Percentiles rank a stretch among this genome's conserved stretches.
phyloP scores from a whole-genome alignment of 2,797 vertebrate species.

The Tokudaia muenninki region DNA sequence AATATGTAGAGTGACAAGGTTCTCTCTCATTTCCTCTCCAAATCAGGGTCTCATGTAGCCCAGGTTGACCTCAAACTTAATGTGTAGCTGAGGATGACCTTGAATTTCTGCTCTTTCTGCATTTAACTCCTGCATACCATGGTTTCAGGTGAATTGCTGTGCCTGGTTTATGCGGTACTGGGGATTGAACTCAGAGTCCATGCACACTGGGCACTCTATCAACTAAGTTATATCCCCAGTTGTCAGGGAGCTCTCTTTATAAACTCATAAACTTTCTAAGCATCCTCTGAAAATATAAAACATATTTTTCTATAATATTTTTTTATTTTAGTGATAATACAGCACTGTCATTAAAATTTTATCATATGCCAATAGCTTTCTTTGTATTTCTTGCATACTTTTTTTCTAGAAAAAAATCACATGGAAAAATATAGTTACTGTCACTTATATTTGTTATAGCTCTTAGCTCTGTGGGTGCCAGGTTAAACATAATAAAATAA shows the following conservation, averaged over 20 bases:
- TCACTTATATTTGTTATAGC: background rate
- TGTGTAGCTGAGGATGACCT: background rate
- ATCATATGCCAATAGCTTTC: background rate
- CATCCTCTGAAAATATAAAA: background rate
- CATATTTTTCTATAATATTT: background rate
- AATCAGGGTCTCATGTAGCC: background rate
- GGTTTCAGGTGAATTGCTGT: background rate
- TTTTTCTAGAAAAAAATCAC: background rate
- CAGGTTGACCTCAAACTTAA: background rate
- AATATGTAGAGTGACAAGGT: background rate
- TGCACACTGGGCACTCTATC: background rate
- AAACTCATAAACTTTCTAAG: background rate
- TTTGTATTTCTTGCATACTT: background rate
- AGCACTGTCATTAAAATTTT: conserved; percentile 33
- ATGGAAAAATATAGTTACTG: background rate
- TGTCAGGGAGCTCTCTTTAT: too few relatives aligned
- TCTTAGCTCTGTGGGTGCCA: conserved; percentile 9
- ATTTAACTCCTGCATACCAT: background rate
- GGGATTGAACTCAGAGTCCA: background rate
- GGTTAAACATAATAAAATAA: conserved; percentile 11
- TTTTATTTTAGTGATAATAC: conserved; percentile 45
- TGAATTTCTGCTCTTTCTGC: background rate
- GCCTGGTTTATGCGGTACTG: background rate
- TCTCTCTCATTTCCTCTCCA: background rate
- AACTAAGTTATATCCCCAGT: background rate